A percentile compares a stretch with the other conserved stretches of the same genome.
Conservation (phyloP, 2,797 vertebrate genomes). For the Bufotes viridis region DNA sequence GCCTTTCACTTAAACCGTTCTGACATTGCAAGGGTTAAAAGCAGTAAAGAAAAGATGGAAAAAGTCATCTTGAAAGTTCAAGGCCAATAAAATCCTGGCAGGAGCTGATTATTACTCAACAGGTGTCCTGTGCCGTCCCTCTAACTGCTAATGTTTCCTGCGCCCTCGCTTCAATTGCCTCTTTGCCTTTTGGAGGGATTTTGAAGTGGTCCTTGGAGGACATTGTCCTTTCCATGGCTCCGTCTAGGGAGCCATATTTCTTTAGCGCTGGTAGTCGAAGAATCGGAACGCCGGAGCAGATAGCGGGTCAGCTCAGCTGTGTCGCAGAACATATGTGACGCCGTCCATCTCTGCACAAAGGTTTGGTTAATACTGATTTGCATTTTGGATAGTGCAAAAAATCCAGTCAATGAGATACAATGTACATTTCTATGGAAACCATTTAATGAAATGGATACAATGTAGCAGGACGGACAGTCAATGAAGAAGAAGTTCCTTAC, state of each 20-base stretch:
- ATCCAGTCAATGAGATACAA: neutral
- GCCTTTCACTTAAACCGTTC: neutral
- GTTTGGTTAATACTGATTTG: neutral
- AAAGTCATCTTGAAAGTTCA: constrained; percentile 31
- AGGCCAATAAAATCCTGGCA: constrained; percentile 66
- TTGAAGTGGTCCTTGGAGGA: constrained; percentile 43
- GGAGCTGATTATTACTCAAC: constrained; percentile 76
- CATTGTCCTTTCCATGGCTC: constrained; percentile 34
- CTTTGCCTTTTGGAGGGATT: constrained; percentile 62
- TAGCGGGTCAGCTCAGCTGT: neutral
- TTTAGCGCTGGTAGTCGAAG: neutral
- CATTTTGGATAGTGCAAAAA: neutral
- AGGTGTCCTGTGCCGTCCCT: constrained; percentile 68
- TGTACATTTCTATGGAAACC: neutral
- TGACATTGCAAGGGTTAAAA: constrained; percentile 26
- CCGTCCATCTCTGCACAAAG: neutral
- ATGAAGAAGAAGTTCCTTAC: neutral
- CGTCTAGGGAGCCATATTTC: constrained; percentile 49
- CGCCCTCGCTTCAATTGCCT: constrained; percentile 68
- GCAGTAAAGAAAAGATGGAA: neutral
- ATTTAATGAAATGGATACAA: neutral
- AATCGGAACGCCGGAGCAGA: neutral
- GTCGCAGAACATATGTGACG: neutral
- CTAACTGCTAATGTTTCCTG: constrained; percentile 69
- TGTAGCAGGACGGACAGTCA: neutral